A percentile compares a stretch with the other conserved stretches of the same genome.
Conservation (phyloP, 2,113 vertebrate species). For the Conger conger region DNA sequence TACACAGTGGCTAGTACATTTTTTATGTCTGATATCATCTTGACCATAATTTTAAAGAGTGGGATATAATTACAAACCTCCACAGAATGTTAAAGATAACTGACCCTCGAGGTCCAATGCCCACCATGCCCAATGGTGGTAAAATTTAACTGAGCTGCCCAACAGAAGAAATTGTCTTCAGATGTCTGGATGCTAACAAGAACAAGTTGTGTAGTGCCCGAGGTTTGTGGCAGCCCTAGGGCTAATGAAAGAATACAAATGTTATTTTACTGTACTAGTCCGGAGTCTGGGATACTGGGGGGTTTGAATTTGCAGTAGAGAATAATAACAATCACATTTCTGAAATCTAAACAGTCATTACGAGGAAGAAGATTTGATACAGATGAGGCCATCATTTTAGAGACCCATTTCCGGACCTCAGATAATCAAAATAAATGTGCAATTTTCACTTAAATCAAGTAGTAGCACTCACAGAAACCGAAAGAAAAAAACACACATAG, state of each 20-base stretch:
- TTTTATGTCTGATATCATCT: background rate
- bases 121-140: background rate
- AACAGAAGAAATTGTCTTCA: slow-evolving; percentile 50
- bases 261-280: slow-evolving; percentile 9
- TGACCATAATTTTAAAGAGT: background rate
- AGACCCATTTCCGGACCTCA: background rate
- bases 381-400: background rate
- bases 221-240: slow-evolving; percentile 7
- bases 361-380: background rate
- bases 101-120: background rate
- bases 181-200: slow-evolving; percentile 6
- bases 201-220: background rate
- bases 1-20: background rate
- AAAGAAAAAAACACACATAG: too few relatives aligned
- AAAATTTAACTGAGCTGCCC: background rate
- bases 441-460: background rate
- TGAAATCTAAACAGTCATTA: background rate
- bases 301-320: background rate
- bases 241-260: background rate
- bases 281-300: background rate
- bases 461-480: background rate
- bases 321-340: background rate
- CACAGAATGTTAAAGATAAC: background rate
- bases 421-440: background rate
- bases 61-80: background rate